A percentile compares a stretch with the other conserved stretches of the same genome.
Evolutionary conservation across 2,888 invertebrate genomes (phyloP).

Genomic region (Acheta domesticus): DNA sequence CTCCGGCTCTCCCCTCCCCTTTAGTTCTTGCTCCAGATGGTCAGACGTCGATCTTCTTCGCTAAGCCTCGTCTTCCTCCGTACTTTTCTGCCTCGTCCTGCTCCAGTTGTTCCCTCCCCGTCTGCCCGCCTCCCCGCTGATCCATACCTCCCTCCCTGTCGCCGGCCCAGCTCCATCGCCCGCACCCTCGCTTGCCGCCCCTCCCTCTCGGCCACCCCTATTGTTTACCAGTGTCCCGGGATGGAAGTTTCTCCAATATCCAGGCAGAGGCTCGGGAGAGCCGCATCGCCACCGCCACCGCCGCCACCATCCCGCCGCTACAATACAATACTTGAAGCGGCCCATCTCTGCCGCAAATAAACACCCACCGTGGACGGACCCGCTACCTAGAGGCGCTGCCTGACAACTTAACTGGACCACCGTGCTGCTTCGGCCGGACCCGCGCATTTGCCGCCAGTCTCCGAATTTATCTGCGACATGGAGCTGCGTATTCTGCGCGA

Average conservation of each 20-base stretch:
- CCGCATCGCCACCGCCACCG: no score
- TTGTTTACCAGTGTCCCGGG: slow-evolving; percentile 8
- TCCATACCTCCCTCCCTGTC: background rate
- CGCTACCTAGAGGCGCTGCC: background rate
- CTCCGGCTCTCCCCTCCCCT: no score
- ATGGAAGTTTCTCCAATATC: slow-evolving; percentile 18
- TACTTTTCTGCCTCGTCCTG: background rate
- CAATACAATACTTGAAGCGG: background rate
- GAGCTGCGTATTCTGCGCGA: background rate
- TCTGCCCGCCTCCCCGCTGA: background rate
- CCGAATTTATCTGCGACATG: background rate
- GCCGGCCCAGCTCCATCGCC: background rate
- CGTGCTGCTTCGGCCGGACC: no score
- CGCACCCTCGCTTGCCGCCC: background rate
- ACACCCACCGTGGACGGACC: background rate
- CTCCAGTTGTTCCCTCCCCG: background rate
- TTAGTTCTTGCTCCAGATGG: no score
- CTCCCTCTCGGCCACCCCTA: background rate
- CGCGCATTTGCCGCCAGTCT: background rate
- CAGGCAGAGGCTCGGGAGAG: background rate
- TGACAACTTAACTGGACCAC: background rate
- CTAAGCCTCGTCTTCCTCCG: no score
- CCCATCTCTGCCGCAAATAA: background rate
- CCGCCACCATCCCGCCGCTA: background rate
- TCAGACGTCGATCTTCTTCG: no score